Conservation (phyloP, 2,797 vertebrate species). For the Smutsia temminckii region DNA sequence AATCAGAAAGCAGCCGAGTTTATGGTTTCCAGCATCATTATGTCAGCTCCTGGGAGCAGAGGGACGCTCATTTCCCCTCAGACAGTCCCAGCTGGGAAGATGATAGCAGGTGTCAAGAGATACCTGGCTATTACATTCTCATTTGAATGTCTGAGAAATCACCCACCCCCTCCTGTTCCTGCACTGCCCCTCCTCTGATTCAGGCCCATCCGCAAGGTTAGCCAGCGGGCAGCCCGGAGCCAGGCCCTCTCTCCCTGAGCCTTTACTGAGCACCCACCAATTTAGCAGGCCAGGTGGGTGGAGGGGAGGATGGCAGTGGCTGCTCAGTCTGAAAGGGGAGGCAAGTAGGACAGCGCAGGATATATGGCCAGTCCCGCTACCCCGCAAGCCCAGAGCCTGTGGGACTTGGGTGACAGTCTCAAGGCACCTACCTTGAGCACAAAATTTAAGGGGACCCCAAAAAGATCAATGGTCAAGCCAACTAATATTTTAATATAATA, state of each 20-base stretch:
- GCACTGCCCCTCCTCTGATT: neutral
- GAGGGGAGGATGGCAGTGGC: neutral
- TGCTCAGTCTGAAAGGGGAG: neutral
- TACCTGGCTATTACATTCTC: neutral
- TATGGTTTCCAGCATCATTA: slow-evolving; percentile 54
- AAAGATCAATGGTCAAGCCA: neutral
- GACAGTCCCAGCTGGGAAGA: neutral
- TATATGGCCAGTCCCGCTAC: accelerated
- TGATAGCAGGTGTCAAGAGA: neutral
- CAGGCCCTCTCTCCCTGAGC: neutral
- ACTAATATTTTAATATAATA: neutral
- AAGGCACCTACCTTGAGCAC: neutral
- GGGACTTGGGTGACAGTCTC: neutral
- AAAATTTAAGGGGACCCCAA: neutral
- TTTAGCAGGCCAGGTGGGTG: accelerated
- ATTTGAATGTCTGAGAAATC: neutral
- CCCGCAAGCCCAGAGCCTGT: neutral
- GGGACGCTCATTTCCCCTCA: slow-evolving; percentile 23
- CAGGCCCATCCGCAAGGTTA: neutral
- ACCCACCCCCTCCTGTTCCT: neutral
- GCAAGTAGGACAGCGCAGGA: accelerated
- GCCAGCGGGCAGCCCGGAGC: neutral
- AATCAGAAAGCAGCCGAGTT: slow-evolving; percentile 63
- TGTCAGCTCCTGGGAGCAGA: neutral
- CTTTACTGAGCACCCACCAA: neutral